Percentiles rank a stretch among this genome's conserved stretches.
phyloP scores from a whole-genome alignment of 2,113 vertebrate genomes.

The Setophaga kirtlandii region DNA sequence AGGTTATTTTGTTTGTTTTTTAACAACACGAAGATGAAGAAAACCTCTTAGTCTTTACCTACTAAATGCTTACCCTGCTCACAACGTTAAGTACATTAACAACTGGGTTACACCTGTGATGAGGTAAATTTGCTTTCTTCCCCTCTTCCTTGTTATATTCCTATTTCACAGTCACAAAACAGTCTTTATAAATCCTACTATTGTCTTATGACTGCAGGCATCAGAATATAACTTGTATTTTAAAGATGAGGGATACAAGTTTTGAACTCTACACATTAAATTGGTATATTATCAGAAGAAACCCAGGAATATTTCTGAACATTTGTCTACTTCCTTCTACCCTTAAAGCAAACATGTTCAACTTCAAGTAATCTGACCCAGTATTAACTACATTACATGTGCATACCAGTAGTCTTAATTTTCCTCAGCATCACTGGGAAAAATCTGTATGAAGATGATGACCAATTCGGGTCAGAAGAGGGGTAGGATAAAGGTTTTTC shows the following conservation, averaged over 20 bases:
- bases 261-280: slow-evolving; percentile 32
- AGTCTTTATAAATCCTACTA: slow-evolving; percentile 40
- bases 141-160: slow-evolving; percentile 2
- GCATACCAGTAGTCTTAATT: background rate
- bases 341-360: slow-evolving; percentile 45
- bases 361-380: slow-evolving; percentile 6
- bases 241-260: slow-evolving; percentile 10
- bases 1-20: background rate
- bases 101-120: background rate
- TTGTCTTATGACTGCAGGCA: background rate
- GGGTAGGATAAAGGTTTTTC: background rate
- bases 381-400: background rate
- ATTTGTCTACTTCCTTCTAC: background rate
- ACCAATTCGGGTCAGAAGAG: background rate
- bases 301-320: slow-evolving; percentile 24
- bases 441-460: background rate
- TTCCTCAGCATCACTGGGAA: background rate
- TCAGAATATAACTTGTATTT: slow-evolving; percentile 39
- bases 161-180: slow-evolving; percentile 37
- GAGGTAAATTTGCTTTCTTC: background rate
- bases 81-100: background rate
- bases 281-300: background rate
- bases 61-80: background rate
- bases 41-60: background rate
- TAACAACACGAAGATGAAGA: background rate